Base-by-base conservation (phyloP, 2,113 vertebrate species). In the Spea multiplicata region DNA sequence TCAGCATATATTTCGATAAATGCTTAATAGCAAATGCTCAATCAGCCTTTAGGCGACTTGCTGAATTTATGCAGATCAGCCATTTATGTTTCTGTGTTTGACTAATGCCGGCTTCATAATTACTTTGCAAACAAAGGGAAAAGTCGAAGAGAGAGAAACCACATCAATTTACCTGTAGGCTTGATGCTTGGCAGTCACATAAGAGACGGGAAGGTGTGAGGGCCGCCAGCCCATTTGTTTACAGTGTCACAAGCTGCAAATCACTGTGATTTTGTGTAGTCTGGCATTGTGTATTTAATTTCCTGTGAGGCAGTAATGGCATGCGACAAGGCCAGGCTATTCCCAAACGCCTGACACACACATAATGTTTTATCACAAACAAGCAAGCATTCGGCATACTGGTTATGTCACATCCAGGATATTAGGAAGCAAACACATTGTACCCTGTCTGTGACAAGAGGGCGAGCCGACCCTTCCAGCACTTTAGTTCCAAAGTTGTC, bases 31-130 rank as follows among this genome's bases (percentile, higher is more conserved):
- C 50, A 47, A 49, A 74, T 4, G 16, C 61, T 61, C 71, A 68
- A 67, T 74, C 72, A 59, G 44, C 64, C 52, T 68, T 50, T 48
- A 73, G 66, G 44, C 68, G 71, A 49, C 64, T 48, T 55, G 78
- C 78, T 61, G 78, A 61, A 80, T 74, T 68, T 74, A 80, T 80
- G 78, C 65, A 73, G 30, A 80, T 80, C 45, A 80, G 71, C 71
- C 71, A 67, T 62, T 68, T 80, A 68, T 66, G 71, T 68, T 65
- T 74, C 45, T 73, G 5, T 74, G 75, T 70, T 77, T 70, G 71
- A 80, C 70, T 74, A 80, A 80, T 74, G 65, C 4, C 44, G 53
- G 12, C 78, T 68, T 68, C 10, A 50, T 80, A 67, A 74, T 80
- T 73, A 61, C 71, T 68, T 66, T 68, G 78, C 71, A 80, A 73